Base-by-base conservation (phyloP, 2,888 invertebrate genomes). In the Andrena flavipes region DNA sequence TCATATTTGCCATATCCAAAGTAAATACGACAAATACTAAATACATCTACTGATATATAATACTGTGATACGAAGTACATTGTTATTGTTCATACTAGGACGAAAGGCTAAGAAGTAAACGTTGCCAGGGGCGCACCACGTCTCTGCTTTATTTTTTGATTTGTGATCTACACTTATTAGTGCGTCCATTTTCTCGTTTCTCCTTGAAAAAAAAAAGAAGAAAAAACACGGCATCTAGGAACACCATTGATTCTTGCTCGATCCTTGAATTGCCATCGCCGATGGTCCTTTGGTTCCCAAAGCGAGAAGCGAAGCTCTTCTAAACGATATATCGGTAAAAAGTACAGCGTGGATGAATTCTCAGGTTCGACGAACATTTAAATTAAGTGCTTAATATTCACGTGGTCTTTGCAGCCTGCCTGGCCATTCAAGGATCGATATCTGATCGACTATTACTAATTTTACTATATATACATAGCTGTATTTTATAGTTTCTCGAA, bases 1-100 rank as follows among this genome's bases (percentile, higher is more conserved):
- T 93, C 92, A 92, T 92, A 91, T 93, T 92, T 93, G 92, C 92
- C 92, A 92, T 92, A 93, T 92, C 93, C 91, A 92, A 93, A 93
- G 92, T 92, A 90, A 93, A 91, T 89, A 89, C 88, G 88, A 91
- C 89, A 91, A 92, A 92, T 90, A 90, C 87, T 91, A 88, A 92
- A 91, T 91, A 91, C 89, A 89, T 20, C 88, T 91, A 91, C 90
- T 92, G 91, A 56, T 26, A 92, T 89, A 90, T 89, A 91, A 92
- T 92, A 92, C 93, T 93, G 93, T 93, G 93, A 93, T 93, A 93
- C 91, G 88, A 91, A 89, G 91, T 92, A 91, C 92, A 92, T 91
- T 92, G 91, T 93, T 92, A 91, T 92, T 91, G 90, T 93, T 92
- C 90, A 91, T 92, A 90, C 90, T 92, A 91, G 91, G 86, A 56